phyloP scores from a whole-genome alignment of 1,140 invertebrate genomes.

The Lordiphosa collinella region DNA sequence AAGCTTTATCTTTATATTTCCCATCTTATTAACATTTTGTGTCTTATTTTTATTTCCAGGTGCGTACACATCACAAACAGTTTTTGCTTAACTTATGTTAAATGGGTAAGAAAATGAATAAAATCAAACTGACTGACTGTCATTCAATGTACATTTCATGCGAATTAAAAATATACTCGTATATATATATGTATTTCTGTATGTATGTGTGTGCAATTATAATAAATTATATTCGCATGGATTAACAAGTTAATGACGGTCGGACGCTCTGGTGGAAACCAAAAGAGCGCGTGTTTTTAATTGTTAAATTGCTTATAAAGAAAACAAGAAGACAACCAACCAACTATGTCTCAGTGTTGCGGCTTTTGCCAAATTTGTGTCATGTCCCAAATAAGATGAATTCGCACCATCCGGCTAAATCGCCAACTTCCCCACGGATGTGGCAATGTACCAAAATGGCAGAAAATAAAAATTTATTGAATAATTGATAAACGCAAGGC shows the following conservation, averaged over 20 bases:
- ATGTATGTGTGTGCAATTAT: conserved; percentile 54
- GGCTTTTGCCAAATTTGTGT: conserved; percentile 69
- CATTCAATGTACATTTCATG: conserved; percentile 45
- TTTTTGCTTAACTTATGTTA: neutral
- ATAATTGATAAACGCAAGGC: conserved; percentile 37
- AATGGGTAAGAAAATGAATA: neutral
- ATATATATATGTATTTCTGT: conserved; percentile 37
- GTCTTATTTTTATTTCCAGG: conserved; percentile 42
- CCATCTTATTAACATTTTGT: conserved; percentile 13
- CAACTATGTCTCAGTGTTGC: conserved; percentile 9
- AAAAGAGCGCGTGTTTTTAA: conserved; percentile 75
- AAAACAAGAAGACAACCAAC: conserved; percentile 14
- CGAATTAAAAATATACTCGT: conserved; percentile 45
- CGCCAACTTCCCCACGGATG: conserved; percentile 52
- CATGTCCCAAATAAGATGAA: conserved; percentile 74
- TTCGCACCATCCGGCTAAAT: conserved; percentile 44
- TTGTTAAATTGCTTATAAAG: conserved; percentile 74
- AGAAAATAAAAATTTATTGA: conserved; percentile 41
- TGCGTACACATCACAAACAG: conserved; percentile 32
- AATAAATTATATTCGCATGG: conserved; percentile 77
- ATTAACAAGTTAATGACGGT: conserved; percentile 74
- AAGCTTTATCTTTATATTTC: conserved; percentile 7
- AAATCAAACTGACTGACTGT: conserved; percentile 14
- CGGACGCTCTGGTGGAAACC: conserved; percentile 29
- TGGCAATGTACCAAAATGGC: conserved; percentile 25